phyloP scores from a whole-genome alignment of 2,113 vertebrate species.

The Prunella himalayana region DNA sequence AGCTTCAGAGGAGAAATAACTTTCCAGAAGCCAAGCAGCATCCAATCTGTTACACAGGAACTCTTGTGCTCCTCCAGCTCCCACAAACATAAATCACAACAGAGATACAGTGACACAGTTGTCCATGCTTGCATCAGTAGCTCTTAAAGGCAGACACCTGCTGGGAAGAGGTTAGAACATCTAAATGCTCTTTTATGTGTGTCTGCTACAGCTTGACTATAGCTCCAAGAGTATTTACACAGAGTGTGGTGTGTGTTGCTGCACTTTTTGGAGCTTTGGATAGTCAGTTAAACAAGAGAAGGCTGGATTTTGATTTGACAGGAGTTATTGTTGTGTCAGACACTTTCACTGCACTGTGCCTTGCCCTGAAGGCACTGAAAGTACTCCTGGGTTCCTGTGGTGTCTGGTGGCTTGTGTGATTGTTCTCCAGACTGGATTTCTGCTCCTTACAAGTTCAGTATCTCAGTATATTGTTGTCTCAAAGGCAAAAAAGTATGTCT shows the following conservation, averaged over 20 bases:
- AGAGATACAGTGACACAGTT: background rate
- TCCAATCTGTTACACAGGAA: rapidly evolving
- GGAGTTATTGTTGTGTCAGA: background rate
- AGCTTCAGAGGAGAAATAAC: background rate
- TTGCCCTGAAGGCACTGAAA: background rate
- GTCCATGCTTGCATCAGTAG: background rate
- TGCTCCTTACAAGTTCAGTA: background rate
- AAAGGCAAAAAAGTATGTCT: background rate
- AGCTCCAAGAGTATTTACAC: background rate
- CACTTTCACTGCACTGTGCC: no score
- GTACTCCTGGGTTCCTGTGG: background rate
- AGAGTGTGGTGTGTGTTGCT: background rate
- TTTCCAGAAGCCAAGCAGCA: background rate
- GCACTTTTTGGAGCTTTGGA: background rate
- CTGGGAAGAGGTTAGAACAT: background rate
- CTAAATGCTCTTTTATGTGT: background rate
- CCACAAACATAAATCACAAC: rapidly evolving
- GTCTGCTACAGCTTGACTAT: background rate
- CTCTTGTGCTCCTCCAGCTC: background rate
- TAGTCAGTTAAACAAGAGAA: background rate
- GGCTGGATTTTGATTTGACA: background rate
- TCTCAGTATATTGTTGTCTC: background rate
- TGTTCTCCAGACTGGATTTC: background rate
- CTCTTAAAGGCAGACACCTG: background rate
- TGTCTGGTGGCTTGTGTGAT: background rate